Evolutionary conservation across 2,888 invertebrate species (phyloP), one percentile per base, ranked within the genome.

Genomic region (Ornithoptera priamus): DNA sequence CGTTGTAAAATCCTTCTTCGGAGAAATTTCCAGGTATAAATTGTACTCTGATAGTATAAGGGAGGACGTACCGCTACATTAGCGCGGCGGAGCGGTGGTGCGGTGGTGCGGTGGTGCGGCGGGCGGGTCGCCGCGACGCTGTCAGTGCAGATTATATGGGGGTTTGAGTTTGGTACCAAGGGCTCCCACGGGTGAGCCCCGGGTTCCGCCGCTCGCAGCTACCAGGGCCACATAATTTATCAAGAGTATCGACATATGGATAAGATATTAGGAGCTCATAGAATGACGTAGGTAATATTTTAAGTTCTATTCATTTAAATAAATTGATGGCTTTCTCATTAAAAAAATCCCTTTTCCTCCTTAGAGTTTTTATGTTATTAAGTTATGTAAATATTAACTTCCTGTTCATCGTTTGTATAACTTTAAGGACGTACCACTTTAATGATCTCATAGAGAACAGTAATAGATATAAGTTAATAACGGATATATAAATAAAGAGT

Each of bases 181-280:
- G 83, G 82, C 84, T 84, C 85, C 84, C 84, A 77, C 75, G 86
- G 84, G 85, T 77, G 79, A 78, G 75, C 77, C 77, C 78, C 76
- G 76, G 78, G 46, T 46, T 73, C 75, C 75, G 73, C 75, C 62
- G 67, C 61, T 67, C 67, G 70, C 67, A 68, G 50, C 46, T 22
- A 64, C 67, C 56, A 70, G 67, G 70, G 56, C 46, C 57, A 56
- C 22, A 73, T 74, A 75, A 75, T 72, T 74, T 70, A 72, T 71
- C 76, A 75, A 39, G 60, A 60, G 56, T 53, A 67, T 50, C 56
- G 60, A 22, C 39, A 7, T 20, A 18, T 30, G 70, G 60, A 67
- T 42, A 12, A 64, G 67, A 60, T 67, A 70, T 60, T 22, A 64
- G 59, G 50, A 59, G 59, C 20, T 2, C 63, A 68, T 63, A 68